Evolutionary conservation across 2,797 vertebrate genomes (phyloP), one percentile per base, ranked within the genome.

Genomic region (Sphaeramia orbicularis): DNA sequence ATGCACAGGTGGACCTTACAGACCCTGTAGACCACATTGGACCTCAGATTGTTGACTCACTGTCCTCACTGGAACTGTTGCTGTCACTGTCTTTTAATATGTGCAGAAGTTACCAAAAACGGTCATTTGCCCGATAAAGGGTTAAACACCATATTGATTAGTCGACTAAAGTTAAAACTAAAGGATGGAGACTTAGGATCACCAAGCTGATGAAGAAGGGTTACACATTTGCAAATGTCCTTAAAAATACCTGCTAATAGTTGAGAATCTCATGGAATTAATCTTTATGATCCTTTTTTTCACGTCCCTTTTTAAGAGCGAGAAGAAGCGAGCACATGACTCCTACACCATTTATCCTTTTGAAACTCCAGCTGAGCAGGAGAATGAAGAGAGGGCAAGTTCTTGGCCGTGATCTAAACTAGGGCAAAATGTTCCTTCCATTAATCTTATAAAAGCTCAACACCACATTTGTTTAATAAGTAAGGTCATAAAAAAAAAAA

Each of bases 311-410:
- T 59, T 67, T 55, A 59, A 76, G 57, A 60, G 36, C 50, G 15
- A 40, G 50, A 32, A 50, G 3, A 7, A 30, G 27, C 7, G 27
- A 65, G 38, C 15, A 42, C 24, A 37, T 18, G 57, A 54, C 60
- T 35, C 65, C 54, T 43, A 30, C 70, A 49, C 41, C 35, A 44
- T 65, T 57, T 63, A 69, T 71, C 13, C 38, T 50, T 53, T 35
- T 36, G 52, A 59, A 59, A 49, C 45, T 57, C 57, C 56, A 1
- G 36, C 74, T 68, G 62, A 53, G 53, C 41, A 48, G 48, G 15
- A 52, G 51, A 70, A 32, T n/a, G 27, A 13, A 13, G 18, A 7
- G 18, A 56, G 48, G 38, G 37, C 12, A 16, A 54, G 36, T 13
- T 45, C 15, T 11, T 42, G 21, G 32, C 43, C 45, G 53, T 16